Conservation (phyloP, 2,113 vertebrate genomes). For the Cryptotis parvus region DNA sequence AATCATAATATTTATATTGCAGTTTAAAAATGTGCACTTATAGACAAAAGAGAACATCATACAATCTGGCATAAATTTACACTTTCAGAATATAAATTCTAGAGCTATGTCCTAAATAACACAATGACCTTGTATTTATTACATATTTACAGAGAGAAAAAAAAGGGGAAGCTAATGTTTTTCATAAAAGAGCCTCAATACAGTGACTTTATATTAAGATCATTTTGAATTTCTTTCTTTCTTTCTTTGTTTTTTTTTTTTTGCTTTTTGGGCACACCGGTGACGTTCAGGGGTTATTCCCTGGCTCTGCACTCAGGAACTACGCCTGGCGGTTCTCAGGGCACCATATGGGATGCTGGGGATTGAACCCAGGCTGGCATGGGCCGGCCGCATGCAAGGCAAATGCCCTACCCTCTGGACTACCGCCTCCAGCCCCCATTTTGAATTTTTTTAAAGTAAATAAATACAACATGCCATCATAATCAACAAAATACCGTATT, state of each 20-base stretch:
- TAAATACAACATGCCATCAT: neutral
- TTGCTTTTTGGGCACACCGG: too few relatives aligned
- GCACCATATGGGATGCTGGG: too few relatives aligned
- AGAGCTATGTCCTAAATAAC: neutral
- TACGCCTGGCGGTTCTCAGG: too few relatives aligned
- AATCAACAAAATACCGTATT: neutral
- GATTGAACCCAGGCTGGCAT: too few relatives aligned
- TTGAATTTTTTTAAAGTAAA: constrained; percentile 48
- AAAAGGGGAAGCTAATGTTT: neutral
- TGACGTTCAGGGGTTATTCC: too few relatives aligned
- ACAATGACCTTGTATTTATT: constrained; percentile 5
- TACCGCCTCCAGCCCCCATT: too few relatives aligned
- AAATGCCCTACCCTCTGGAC: too few relatives aligned
- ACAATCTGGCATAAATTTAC: constrained; percentile 40
- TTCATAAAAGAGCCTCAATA: neutral
- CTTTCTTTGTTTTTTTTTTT: too few relatives aligned
- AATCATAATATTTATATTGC: constrained; percentile 72
- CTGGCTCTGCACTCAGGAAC: too few relatives aligned
- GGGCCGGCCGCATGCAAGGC: too few relatives aligned
- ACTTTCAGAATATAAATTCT: constrained; percentile 57
- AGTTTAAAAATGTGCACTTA: constrained; percentile 19
- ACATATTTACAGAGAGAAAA: neutral
- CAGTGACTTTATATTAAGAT: constrained; percentile 4
- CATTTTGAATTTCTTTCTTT: too few relatives aligned
- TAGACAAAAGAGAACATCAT: constrained; percentile 34